These are phyloP conservation scores for Lepidocyrtinus sp. DNA, from an alignment of 2,888 invertebrate genomes.

Conservation along the genomic window DNA sequence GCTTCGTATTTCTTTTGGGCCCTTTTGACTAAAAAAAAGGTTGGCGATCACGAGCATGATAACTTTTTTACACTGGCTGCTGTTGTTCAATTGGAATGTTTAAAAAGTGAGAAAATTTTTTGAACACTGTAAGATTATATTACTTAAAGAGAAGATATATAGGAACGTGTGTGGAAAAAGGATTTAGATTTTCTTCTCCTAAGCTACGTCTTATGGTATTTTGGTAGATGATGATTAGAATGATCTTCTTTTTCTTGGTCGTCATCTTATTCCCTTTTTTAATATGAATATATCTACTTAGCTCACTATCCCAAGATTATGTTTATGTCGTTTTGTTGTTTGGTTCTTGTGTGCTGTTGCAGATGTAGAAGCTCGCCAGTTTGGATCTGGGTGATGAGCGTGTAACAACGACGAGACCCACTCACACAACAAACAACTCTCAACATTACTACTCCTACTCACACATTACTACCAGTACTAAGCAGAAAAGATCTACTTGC, in stretches of 20 bases:
- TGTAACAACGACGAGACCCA: constrained; percentile 63
- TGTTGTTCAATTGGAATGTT: constrained; percentile 28
- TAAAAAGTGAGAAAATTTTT: constrained; percentile 9
- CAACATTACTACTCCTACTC: constrained; percentile 43
- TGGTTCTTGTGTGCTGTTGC: constrained; percentile 59
- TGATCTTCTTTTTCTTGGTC: constrained; percentile 19
- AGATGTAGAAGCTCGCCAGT: constrained; percentile 67
- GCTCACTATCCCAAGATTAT: constrained; percentile 8
- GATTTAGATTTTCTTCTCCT: constrained; percentile 3
- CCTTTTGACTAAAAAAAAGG: constrained; percentile 42
- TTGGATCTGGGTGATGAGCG: constrained; percentile 68
- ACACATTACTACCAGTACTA: constrained; percentile 49
- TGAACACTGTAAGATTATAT: too few species aligned
- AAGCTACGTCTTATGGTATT: constrained; percentile 2
- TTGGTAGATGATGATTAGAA: constrained; percentile 16
- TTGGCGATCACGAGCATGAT: constrained; percentile 40
- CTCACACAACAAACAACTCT: constrained; percentile 52
- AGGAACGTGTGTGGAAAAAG: not conserved
- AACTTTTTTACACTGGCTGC: constrained; percentile 17
- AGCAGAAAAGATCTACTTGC: constrained; percentile 16
- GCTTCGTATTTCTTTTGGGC: constrained; percentile 37
- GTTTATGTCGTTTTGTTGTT: constrained; percentile 20
- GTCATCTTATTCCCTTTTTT: constrained; percentile 7
- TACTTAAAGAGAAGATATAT: too few species aligned
- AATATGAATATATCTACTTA: not conserved